A percentile compares a stretch with the other conserved stretches of the same genome.
Evolutionary conservation across 2,113 vertebrate species (phyloP).

Genomic region (Rhipidura dahli): DNA sequence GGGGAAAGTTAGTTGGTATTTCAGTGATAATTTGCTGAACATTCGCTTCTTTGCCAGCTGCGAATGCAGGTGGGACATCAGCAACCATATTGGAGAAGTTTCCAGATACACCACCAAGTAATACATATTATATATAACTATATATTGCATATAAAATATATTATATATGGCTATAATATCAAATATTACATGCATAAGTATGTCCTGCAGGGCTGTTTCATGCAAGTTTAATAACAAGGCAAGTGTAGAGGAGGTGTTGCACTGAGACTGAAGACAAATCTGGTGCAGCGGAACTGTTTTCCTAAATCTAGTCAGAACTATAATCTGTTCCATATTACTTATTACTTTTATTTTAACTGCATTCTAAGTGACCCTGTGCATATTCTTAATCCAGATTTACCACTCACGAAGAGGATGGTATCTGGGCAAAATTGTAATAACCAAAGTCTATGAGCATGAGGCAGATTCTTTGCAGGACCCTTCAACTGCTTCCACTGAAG

Average conservation of each 20-base stretch:
- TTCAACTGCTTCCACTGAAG: not conserved
- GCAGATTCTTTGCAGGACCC: not conserved
- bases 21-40: not conserved
- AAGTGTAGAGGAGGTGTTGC: not conserved
- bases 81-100: not conserved
- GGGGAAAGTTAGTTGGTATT: not conserved
- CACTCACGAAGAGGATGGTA: not conserved
- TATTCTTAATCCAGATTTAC: not conserved
- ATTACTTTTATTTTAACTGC: not conserved
- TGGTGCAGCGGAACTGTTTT: not conserved
- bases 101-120: not conserved
- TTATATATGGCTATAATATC: not conserved
- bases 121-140: not conserved
- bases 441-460: not conserved
- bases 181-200: not conserved
- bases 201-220: not conserved
- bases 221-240: not conserved
- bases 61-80: not conserved
- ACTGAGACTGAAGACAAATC: not conserved
- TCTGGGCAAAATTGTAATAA: not conserved
- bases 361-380: not conserved
- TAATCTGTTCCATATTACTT: not conserved
- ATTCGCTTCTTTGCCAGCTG: not conserved
- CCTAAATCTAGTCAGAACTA: not conserved
- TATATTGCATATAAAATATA: not conserved